Percentiles rank a stretch among this genome's conserved stretches.
Evolutionary conservation across 2,888 invertebrate genomes (phyloP).

Genomic region (Leptinotarsa tumamoca): DNA sequence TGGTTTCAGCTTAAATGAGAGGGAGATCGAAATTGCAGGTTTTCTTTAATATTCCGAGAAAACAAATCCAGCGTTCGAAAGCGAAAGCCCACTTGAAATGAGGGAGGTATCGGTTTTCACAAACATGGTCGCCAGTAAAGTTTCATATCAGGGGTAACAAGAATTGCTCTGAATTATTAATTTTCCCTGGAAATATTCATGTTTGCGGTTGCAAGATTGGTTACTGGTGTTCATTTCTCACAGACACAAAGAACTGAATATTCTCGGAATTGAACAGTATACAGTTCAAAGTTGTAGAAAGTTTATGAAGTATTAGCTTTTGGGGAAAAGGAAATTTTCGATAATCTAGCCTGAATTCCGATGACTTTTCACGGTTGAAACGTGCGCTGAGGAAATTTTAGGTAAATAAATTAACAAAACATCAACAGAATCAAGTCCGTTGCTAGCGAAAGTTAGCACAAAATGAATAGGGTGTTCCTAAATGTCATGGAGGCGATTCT

Average conservation of each 20-base stretch:
- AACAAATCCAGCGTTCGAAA: slow-evolving; percentile 9
- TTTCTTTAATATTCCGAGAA: slow-evolving; percentile 12
- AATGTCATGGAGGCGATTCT: too few relatives aligned
- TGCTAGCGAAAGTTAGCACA: too few relatives aligned
- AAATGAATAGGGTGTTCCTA: too few relatives aligned
- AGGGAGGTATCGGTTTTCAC: slow-evolving; percentile 12
- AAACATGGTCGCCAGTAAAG: slow-evolving; percentile 15
- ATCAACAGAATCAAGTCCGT: too few relatives aligned
- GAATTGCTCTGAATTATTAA: slow-evolving; percentile 13
- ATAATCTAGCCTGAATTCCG: too few relatives aligned
- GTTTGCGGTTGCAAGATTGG: slow-evolving; percentile 3
- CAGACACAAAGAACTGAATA: neutral
- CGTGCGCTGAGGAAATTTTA: too few relatives aligned
- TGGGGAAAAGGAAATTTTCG: too few relatives aligned
- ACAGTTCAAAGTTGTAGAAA: neutral
- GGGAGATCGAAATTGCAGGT: slow-evolving; percentile 5
- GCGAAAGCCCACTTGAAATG: slow-evolving; percentile 8
- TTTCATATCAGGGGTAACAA: slow-evolving; percentile 12
- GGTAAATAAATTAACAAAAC: too few relatives aligned
- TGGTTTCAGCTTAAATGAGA: neutral
- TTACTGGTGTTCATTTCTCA: neutral
- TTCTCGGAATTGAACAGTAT: neutral
- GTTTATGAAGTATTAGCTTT: neutral
- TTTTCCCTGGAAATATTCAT: slow-evolving; percentile 1
- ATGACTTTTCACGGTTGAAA: too few relatives aligned